A percentile compares a stretch with the other conserved stretches of the same genome.
phyloP scores from a whole-genome alignment of 2,113 vertebrate genomes.

The Oenanthe oenanthe region DNA sequence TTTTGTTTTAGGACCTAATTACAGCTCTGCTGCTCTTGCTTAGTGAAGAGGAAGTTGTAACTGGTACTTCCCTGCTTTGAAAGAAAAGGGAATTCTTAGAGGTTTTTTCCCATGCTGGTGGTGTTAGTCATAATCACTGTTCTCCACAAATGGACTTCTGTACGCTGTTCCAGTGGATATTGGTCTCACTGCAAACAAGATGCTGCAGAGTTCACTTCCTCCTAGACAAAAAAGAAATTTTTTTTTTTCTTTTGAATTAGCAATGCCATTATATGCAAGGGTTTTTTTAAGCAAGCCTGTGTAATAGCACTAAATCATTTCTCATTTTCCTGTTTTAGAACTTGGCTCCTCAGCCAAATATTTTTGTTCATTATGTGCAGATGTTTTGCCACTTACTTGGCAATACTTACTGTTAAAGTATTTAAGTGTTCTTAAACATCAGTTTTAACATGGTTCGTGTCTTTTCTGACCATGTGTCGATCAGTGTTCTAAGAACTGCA shows the following conservation, averaged over 20 bases:
- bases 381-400: conserved; percentile 33
- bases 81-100: conserved; percentile 50
- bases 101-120: conserved; percentile 33
- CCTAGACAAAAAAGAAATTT: not conserved
- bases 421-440: not conserved
- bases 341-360: not conserved
- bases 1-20: not conserved
- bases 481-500: not conserved
- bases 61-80: conserved; percentile 13
- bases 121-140: conserved; percentile 1
- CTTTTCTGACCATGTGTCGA: not conserved
- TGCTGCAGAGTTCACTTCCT: conserved; percentile 31
- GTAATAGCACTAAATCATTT: conserved; percentile 7
- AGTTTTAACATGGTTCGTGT: not conserved
- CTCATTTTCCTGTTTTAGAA: conserved; percentile 30
- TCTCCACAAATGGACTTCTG: not conserved
- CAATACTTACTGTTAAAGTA: not conserved
- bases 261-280: not conserved
- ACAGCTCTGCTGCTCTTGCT: not conserved
- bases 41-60: conserved; percentile 11
- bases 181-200: not conserved
- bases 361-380: not conserved
- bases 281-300: not conserved
- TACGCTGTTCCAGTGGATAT: not conserved
- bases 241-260: not conserved